Conservation (phyloP, 1,140 invertebrate species). For the Cepaea nemoralis region DNA sequence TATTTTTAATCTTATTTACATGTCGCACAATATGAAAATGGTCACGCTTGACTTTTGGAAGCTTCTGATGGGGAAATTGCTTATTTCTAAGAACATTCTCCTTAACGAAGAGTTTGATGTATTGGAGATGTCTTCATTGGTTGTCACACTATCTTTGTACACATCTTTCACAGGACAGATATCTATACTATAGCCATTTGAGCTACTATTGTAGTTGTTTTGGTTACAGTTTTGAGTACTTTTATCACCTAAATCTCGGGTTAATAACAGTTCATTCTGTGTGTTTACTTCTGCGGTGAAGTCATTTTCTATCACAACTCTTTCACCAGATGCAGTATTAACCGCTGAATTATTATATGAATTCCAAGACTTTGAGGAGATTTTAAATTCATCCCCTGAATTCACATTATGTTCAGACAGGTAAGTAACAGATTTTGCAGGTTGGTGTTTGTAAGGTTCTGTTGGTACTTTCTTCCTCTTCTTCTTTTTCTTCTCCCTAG, state of each 20-base stretch:
- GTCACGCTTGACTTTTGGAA: neutral
- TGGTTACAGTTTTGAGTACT: neutral
- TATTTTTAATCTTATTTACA: conserved; percentile 27
- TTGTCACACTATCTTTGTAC: neutral
- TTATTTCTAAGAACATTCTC: conserved; percentile 11
- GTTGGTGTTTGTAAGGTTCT: neutral
- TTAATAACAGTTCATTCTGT: too few species aligned
- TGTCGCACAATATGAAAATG: conserved; percentile 9
- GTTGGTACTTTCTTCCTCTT: neutral
- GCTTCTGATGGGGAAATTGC: neutral
- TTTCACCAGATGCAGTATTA: neutral
- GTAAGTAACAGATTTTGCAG: too few species aligned
- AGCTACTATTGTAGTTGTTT: neutral
- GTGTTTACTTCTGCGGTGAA: neutral
- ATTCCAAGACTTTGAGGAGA: neutral
- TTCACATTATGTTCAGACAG: neutral
- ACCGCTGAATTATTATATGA: neutral
- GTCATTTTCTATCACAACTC: too few species aligned
- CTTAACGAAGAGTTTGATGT: conserved; percentile 24
- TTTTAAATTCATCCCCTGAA: neutral
- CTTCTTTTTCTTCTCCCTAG: neutral
- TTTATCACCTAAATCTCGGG: neutral
- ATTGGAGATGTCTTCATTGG: conserved; percentile 29
- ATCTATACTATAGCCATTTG: too few species aligned
- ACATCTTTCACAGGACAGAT: neutral